Base-by-base conservation (phyloP, 2,888 invertebrate genomes). In the Tetramorium bicarinatum region DNA sequence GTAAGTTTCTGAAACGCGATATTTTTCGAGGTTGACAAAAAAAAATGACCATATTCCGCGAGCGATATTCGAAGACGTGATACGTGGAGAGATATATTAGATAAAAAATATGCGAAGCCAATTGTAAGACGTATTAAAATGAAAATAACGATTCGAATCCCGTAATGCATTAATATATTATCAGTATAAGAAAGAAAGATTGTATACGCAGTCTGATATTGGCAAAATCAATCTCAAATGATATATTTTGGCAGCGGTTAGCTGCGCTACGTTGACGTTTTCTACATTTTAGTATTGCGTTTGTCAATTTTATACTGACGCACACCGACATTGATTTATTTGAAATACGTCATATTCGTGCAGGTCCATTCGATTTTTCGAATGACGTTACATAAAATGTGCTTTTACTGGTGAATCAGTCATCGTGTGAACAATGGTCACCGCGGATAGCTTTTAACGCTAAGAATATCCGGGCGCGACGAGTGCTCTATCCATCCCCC, bases 381-480 rank as follows among this genome's bases (percentile, higher is more conserved):
- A 71, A 59, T 80, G 72, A 71, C 47, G 72, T 49, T 71, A 80
- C 72, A 80, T 38, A 59, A 80, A 80, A 71, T 47, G 47, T 47
- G 79, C 79, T 80, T 80, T 80, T 15, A 80, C 34, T 47, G 59
- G 15, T 71, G 59, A 71, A 80, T 80, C 79, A 71, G 79, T 80
- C 79, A 80, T 80, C 72, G 72, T 47, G 34, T 47, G 18, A 77
- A 80, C 79, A 80, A 80, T 71, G 47, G 72, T 79, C 47, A 38
- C 44, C 34, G 52, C 44, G 72, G 64, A 52, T 59, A 47, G 79
- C 72, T 80, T 80, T 80, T 72, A 80, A 38, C 79, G 21, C 21
- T 49, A 80, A 72, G 79, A 71, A 80, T 71, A 80, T 71, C 72
- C 59, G 47, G 47, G 18, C 47, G 38, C 59, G 59, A 61, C 47